Percentiles rank a stretch among this genome's conserved stretches.
Evolutionary conservation across 1,140 invertebrate species (phyloP).

Genomic region (Matsumurasca onukii): DNA sequence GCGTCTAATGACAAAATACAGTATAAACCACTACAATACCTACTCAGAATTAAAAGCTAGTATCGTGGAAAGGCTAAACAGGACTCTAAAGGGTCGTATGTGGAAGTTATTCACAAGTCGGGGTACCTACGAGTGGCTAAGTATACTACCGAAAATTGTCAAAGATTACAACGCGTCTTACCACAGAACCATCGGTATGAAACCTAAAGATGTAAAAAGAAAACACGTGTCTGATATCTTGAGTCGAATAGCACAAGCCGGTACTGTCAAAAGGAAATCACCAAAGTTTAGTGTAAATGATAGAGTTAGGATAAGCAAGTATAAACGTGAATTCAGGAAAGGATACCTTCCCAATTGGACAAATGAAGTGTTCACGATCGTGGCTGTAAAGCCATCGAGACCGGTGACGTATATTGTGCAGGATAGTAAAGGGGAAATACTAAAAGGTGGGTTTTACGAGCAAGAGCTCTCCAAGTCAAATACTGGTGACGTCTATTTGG

Average conservation of each 20-base stretch:
- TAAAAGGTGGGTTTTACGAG: conserved; percentile 6
- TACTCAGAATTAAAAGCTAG: too few species aligned
- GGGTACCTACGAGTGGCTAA: conserved; percentile 41
- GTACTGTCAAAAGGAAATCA: too few species aligned
- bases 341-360: background rate
- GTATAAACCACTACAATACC: too few species aligned
- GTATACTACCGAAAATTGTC: conserved; percentile 46
- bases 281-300: too few species aligned
- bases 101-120: conserved; percentile 46
- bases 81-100: conserved; percentile 51
- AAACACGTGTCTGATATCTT: too few species aligned
- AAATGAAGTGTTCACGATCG: too few species aligned
- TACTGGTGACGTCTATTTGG: background rate
- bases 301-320: too few species aligned
- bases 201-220: too few species aligned
- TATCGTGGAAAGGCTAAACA: conserved; percentile 53
- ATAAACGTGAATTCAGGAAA: background rate
- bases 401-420: background rate
- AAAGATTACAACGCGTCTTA: conserved; percentile 51
- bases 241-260: too few species aligned
- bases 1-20: conserved; percentile 44
- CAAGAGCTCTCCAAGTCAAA: background rate
- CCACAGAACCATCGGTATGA: too few species aligned
- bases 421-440: background rate
- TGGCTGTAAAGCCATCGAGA: background rate